phyloP scores from a whole-genome alignment of 92 coral and sea anemone genomes.

The Epizoanthus ramosus region DNA sequence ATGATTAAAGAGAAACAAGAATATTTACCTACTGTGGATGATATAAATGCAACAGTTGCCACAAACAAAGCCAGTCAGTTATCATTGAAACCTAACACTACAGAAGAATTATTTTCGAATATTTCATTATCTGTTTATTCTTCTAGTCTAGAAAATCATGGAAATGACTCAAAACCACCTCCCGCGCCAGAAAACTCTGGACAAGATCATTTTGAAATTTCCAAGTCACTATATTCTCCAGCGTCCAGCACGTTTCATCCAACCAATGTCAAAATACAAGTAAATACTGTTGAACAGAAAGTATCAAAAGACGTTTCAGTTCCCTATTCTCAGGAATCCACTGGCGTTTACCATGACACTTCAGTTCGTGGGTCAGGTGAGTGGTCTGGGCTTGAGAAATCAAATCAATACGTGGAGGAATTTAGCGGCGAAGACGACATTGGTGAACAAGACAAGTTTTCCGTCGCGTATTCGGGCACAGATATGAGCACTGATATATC shows the following conservation, averaged over 20 bases:
- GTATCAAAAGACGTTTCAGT: neutral
- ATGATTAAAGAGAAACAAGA: neutral
- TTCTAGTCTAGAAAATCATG: neutral
- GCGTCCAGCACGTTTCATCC: neutral
- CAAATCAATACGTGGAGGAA: neutral
- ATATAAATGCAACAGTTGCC: neutral
- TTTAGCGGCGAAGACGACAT: neutral
- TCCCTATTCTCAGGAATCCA: neutral
- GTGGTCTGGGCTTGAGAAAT: neutral
- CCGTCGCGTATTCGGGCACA: neutral
- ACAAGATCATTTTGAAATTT: no score
- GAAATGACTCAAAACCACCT: neutral
- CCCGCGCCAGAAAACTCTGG: neutral
- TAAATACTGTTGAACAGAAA: neutral
- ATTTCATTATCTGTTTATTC: neutral
- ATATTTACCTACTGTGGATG: neutral
- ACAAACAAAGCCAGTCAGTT: neutral
- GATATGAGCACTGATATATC: neutral
- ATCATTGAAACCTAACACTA: neutral
- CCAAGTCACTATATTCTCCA: no score
- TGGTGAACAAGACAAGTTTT: neutral
- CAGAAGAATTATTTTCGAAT: neutral
- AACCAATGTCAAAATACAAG: no score
- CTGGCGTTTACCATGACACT: neutral
- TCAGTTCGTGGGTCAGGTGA: conserved; percentile 2